These are phyloP conservation scores for Toxotes chatareus DNA, from an alignment of 2,113 vertebrate species.

Conservation along the genomic window DNA sequence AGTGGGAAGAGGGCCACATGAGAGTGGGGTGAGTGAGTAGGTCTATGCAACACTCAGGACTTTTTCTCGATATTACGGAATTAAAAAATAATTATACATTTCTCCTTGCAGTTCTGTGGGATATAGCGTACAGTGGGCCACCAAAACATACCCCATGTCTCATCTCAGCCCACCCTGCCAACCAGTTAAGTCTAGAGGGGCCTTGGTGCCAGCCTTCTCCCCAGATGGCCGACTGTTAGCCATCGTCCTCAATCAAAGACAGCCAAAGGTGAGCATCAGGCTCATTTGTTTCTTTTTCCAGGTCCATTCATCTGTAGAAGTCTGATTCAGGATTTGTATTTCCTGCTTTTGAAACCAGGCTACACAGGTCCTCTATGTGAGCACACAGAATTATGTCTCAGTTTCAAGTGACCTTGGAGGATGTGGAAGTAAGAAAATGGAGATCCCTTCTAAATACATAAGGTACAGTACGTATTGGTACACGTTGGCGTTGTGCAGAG, in stretches of 20 bases:
- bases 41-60: neutral
- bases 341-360: constrained; percentile 81
- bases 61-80: neutral
- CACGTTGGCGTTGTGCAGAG: neutral
- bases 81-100: neutral
- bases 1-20: constrained; percentile 85
- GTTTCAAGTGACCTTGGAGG: constrained; percentile 89
- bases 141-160: constrained; percentile 84
- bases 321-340: neutral
- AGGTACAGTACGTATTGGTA: constrained; percentile 81
- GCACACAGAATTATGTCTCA: constrained; percentile 89
- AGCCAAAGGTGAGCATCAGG: constrained; percentile 86
- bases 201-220: constrained; percentile 89
- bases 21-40: constrained; percentile 81
- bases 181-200: constrained; percentile 91
- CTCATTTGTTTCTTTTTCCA: neutral
- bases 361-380: constrained; percentile 92
- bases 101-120: constrained; percentile 79
- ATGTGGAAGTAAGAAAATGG: constrained; percentile 88
- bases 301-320: neutral
- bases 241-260: constrained; percentile 91
- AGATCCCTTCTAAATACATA: constrained; percentile 86
- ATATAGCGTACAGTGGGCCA: constrained; percentile 86
- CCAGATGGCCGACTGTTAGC: constrained; percentile 90
- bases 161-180: constrained; percentile 85